Conservation (phyloP, 2,113 vertebrate genomes). For the Nothoprocta perdicaria region DNA sequence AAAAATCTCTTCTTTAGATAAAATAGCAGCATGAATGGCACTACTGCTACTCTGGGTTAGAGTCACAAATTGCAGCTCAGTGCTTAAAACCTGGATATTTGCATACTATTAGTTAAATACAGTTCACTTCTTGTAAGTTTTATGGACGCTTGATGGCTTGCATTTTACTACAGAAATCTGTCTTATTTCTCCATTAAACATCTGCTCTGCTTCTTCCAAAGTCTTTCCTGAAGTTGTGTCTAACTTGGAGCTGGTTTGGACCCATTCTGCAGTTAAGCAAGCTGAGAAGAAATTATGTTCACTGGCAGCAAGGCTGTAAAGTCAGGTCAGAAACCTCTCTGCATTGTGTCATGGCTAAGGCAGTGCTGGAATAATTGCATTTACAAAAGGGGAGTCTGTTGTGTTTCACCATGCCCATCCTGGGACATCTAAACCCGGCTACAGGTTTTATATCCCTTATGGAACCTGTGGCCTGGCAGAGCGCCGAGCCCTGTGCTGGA, state of each 20-base stretch:
- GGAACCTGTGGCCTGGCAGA: neutral
- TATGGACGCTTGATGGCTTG: neutral
- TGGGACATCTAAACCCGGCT: neutral
- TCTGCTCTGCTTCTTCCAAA: neutral
- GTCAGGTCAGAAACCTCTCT: neutral
- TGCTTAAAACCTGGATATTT: neutral
- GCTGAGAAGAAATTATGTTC: neutral
- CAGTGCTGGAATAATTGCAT: neutral
- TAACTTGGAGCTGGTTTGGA: neutral
- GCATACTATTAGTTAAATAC: constrained; percentile 18
- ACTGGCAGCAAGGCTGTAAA: neutral
- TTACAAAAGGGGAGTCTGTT: neutral
- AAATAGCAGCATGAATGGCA: neutral
- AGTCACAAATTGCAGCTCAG: neutral
- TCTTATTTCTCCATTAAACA: constrained; percentile 38
- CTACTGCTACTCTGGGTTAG: neutral
- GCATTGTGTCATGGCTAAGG: neutral
- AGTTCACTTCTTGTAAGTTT: constrained; percentile 11
- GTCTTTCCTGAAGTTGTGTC: neutral
- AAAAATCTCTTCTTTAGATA: neutral
- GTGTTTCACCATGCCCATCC: neutral
- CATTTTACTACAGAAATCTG: constrained; percentile 13
- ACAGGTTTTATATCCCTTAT: neutral
- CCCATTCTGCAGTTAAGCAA: neutral
- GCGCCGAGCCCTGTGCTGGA: accelerated